Conservation (phyloP, 2,113 vertebrate species). For the Lonchura striata region DNA sequence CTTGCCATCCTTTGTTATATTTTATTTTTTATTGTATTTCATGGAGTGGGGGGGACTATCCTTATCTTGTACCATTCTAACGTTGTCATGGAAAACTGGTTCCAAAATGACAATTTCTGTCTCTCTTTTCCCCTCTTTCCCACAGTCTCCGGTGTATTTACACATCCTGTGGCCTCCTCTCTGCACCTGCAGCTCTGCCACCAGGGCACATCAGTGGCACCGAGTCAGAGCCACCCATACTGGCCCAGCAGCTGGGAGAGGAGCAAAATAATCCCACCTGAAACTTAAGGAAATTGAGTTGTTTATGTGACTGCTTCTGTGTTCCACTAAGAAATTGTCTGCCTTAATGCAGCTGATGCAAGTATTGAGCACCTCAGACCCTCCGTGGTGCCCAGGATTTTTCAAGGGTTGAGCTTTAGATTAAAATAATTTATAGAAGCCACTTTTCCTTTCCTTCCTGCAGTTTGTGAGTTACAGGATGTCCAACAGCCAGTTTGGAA, state of each 20-base stretch:
- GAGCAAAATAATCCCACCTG: not conserved
- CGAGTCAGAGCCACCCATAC: not conserved
- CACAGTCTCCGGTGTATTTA: not conserved
- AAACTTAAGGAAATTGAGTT: not conserved
- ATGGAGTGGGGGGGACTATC: not conserved
- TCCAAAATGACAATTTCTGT: constrained; percentile 13
- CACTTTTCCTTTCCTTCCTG: not conserved
- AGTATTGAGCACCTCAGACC: not conserved
- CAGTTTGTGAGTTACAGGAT: not conserved
- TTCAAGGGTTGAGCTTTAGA: not conserved
- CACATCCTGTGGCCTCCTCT: not conserved
- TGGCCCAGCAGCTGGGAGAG: not conserved
- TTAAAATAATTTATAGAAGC: not conserved
- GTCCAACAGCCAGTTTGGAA: not conserved
- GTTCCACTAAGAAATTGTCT: not conserved
- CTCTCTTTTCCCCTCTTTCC: not conserved
- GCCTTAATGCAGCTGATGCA: not conserved
- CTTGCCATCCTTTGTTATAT: not conserved
- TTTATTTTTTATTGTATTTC: constrained; percentile 38
- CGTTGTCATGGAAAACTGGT: not conserved
- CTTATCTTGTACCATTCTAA: constrained; percentile 17
- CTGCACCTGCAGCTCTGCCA: not conserved
- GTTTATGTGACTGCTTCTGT: not conserved
- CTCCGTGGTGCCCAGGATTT: not conserved
- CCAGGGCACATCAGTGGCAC: not conserved